phyloP scores from a whole-genome alignment of 2,888 invertebrate genomes.

The Cremastobaeus sp. region DNA sequence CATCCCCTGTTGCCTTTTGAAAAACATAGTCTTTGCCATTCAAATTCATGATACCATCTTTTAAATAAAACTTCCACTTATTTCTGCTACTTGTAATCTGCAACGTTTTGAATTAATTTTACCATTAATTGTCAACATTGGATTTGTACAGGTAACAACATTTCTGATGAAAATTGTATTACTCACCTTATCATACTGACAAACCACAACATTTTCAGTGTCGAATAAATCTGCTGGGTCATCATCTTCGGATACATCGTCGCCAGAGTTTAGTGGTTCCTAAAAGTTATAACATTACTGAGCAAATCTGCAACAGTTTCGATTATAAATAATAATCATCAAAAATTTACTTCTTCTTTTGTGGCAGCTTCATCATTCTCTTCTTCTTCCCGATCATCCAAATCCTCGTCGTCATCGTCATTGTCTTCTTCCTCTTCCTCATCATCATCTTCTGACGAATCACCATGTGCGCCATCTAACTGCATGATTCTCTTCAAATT shows the following conservation, averaged over 20 bases:
- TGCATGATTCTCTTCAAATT: constrained; percentile 57
- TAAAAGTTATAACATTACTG: constrained; percentile 72
- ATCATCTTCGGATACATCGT: constrained; percentile 98
- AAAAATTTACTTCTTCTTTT: constrained; percentile 73
- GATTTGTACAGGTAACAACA: no score
- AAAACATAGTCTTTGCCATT: constrained; percentile 99
- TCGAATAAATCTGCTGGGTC: constrained; percentile 97
- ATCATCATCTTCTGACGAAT: constrained; percentile 87
- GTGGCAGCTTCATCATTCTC: constrained; percentile 76
- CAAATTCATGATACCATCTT: constrained; percentile 99
- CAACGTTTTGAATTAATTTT: no score
- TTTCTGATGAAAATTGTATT: constrained; percentile 20
- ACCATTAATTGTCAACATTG: no score
- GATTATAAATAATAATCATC: neutral
- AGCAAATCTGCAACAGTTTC: neutral
- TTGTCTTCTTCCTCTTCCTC: constrained; percentile 84
- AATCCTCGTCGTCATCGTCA: constrained; percentile 79
- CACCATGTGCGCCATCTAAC: constrained; percentile 83
- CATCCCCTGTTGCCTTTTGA: constrained; percentile 99
- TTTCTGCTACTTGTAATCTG: constrained; percentile 98
- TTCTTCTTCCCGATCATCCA: constrained; percentile 78
- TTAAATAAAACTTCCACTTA: constrained; percentile 99
- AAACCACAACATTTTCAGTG: constrained; percentile 99
- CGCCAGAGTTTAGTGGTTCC: constrained; percentile 97
- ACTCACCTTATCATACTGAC: constrained; percentile 98